These are phyloP conservation scores for Echiichthys vipera DNA, from an alignment of 2,797 vertebrate genomes.

Conservation along the genomic window DNA sequence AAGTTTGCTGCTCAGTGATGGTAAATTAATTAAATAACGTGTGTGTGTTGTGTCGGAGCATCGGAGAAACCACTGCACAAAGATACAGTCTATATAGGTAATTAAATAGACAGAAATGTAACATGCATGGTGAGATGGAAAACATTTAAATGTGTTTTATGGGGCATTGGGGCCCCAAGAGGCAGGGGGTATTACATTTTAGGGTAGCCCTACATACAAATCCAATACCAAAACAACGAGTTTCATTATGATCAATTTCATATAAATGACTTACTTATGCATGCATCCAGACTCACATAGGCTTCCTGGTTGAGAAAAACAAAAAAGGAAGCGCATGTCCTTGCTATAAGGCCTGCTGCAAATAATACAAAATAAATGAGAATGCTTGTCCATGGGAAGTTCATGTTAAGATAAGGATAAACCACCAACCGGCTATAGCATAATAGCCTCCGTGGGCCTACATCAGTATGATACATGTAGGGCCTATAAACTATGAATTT, in stretches of 20 bases:
- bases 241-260: not conserved
- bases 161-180: not conserved
- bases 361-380: not conserved
- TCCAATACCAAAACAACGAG: not conserved
- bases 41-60: not conserved
- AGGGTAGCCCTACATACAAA: not conserved
- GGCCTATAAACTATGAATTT: not conserved
- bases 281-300: not conserved
- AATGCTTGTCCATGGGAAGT: not conserved
- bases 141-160: not conserved
- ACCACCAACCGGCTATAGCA: not conserved
- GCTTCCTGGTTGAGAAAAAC: not conserved
- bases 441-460: not conserved
- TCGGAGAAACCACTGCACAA: not conserved
- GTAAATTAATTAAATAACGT: not conserved
- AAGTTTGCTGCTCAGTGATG: not conserved
- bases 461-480: not conserved
- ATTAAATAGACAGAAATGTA: not conserved
- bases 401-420: not conserved
- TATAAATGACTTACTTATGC: not conserved
- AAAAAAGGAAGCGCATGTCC: not conserved
- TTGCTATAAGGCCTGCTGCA: not conserved
- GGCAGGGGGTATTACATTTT: not conserved
- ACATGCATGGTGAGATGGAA: not conserved
- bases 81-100: not conserved